Evolutionary conservation across 2,113 vertebrate genomes (phyloP), one percentile per base, ranked within the genome.

Genomic region (Apus apus): DNA sequence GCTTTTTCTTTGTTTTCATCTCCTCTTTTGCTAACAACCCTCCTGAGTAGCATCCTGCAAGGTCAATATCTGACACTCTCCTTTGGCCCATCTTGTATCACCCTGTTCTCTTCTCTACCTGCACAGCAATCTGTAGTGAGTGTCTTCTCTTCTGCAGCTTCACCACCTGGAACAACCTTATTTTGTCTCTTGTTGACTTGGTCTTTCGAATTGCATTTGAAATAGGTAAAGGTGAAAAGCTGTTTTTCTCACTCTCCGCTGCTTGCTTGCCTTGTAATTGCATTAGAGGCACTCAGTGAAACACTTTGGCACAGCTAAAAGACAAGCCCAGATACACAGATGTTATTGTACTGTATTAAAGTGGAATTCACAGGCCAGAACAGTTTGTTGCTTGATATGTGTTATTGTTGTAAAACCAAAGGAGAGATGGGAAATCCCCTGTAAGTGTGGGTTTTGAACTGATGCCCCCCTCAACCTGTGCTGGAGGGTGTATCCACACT

Each of bases 1-100:
- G 29, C 68, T 94, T 92, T 64, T 81, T 60, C 86, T 94, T 95
- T 96, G 86, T 93, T 97, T 93, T 95, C 86, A 40, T 75, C 89
- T 94, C 51, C n/a, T 89, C 93, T 68, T 68, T 81, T 67, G 56
- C 81, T 94, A 95, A 96, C 84, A 91, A 53, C 66, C 61, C 87
- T 94, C 84, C 83, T 92, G 61, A 78, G 70, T 65, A 78, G 80
- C 87, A 92, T 92, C 74, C 77, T 81, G 73, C 77, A 81, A 94
- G 91, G 94, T 96, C 85, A 89, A 5, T 75, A 48, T 85, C 70
- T 92, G 86, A 71, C 80, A 30, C 16, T 87, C 26, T 84, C 86
- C 81, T 89, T 91, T 89, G 65, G 89, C 93, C 76, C 66, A 65
- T 65, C 61, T 75, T 54, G 20, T 71, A 65, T 78, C 68, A 61